A percentile compares a stretch with the other conserved stretches of the same genome.
phyloP scores from a whole-genome alignment of 2,888 invertebrate genomes.

The Zaprionus lineosus region DNA sequence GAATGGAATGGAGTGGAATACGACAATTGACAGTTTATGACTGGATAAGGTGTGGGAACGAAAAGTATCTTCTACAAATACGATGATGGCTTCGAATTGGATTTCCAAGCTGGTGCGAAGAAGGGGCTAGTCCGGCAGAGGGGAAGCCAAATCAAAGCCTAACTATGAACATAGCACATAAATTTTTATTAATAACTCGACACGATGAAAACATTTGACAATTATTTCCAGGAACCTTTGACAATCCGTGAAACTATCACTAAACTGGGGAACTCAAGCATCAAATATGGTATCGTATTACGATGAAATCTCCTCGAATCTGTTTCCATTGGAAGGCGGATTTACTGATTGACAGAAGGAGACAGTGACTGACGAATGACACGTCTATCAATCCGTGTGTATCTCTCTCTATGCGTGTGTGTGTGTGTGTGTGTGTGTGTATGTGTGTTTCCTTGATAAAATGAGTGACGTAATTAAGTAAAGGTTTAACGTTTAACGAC shows the following conservation, averaged over 20 bases:
- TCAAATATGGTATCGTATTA: no score
- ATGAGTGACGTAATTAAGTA: slow-evolving; percentile 63
- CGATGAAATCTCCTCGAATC: no score
- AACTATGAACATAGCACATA: no score
- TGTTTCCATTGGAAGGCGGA: no score
- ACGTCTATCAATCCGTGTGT: slow-evolving; percentile 5
- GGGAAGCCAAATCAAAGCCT: no score
- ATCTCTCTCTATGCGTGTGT: slow-evolving; percentile 25
- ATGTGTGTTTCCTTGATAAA: slow-evolving; percentile 27
- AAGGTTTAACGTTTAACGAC: slow-evolving; percentile 37
- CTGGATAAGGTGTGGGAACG: no score
- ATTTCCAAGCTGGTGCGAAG: no score
- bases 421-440: slow-evolving; percentile 20
- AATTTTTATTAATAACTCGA: no score
- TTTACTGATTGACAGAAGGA: slow-evolving; percentile 18
- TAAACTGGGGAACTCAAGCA: not conserved
- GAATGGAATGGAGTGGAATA: no score
- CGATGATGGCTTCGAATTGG: no score
- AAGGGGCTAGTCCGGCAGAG: no score
- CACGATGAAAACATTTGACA: slow-evolving; percentile 12
- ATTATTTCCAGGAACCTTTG: slow-evolving; percentile 4
- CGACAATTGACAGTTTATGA: slow-evolving; percentile 28
- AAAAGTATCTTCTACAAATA: no score
- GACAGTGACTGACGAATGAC: slow-evolving; percentile 24
- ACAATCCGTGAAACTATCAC: not conserved